A percentile compares a stretch with the other conserved stretches of the same genome.
phyloP scores from a whole-genome alignment of 2,113 vertebrate genomes.

The Stegastes partitus region DNA sequence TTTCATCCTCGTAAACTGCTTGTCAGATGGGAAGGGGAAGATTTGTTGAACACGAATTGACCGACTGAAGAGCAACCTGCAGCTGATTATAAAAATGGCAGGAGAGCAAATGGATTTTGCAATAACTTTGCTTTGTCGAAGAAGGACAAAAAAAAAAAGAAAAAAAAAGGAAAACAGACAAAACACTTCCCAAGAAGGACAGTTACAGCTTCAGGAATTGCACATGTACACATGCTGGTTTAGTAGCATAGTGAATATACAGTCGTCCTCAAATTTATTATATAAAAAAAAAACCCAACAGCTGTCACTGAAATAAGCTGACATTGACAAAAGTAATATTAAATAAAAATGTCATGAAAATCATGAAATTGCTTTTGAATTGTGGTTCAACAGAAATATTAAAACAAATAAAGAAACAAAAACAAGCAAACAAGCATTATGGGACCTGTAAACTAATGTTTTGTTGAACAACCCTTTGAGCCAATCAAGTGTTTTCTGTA shows the following conservation, averaged over 20 bases:
- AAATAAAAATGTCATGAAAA: no score
- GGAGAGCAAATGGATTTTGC: slow-evolving; percentile 41
- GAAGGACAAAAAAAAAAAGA: slow-evolving; percentile 15
- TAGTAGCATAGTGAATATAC: not conserved
- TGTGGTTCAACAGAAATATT: no score
- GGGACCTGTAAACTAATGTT: no score
- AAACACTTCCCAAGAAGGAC: not conserved
- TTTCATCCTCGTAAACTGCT: slow-evolving; percentile 48
- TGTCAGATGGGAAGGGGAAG: slow-evolving; percentile 36
- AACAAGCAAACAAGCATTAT: no score
- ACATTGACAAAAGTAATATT: no score
- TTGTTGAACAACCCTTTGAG: no score
- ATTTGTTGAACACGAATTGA: slow-evolving; percentile 45
- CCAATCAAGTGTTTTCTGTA: no score
- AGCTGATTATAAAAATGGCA: slow-evolving; percentile 32
- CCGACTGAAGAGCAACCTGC: slow-evolving; percentile 17
- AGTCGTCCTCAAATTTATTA: no score
- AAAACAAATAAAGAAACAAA: no score
- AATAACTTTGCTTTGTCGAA: slow-evolving; percentile 13
- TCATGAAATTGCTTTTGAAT: no score
- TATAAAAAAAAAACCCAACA: no score
- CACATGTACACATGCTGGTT: not conserved
- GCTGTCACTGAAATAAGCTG: no score
- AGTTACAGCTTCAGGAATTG: not conserved
- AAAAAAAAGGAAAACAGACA: not conserved